Percentiles rank a stretch among this genome's conserved stretches.
Conservation (phyloP, 1,140 invertebrate species). For the Leptonema lineaticorne region DNA sequence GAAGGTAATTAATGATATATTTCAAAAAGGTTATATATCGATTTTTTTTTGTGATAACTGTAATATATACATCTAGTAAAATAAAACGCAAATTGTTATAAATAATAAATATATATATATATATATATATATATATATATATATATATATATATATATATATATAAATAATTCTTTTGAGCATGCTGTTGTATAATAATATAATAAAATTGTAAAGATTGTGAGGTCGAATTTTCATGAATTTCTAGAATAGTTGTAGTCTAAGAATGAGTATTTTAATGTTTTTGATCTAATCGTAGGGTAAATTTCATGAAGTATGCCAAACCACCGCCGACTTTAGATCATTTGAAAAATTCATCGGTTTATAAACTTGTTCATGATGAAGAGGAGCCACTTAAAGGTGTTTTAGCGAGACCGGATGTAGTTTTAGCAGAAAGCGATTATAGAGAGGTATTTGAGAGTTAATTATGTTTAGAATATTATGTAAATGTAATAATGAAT, state of each 20-base stretch:
- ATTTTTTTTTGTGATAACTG: too few relatives aligned
- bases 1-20: constrained; percentile 8
- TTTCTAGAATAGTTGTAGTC: neutral
- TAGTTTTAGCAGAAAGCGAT: constrained; percentile 68
- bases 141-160: too few relatives aligned
- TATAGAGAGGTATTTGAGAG: constrained; percentile 47
- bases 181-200: too few relatives aligned
- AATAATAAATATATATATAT: neutral
- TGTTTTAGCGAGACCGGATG: constrained; percentile 64
- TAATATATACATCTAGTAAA: neutral
- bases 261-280: neutral
- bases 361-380: constrained; percentile 72
- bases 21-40: too few relatives aligned
- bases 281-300: constrained; percentile 53
- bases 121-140: constrained; percentile 5
- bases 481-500: neutral
- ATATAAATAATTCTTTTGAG: too few relatives aligned
- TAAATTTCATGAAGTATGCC: constrained; percentile 78
- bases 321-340: constrained; percentile 68
- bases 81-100: neutral
- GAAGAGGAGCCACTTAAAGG: constrained; percentile 66
- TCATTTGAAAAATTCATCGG: constrained; percentile 70
- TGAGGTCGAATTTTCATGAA: constrained; percentile 8
- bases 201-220: neutral
- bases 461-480: neutral